phyloP scores from a whole-genome alignment of 2,113 vertebrate species.

The Nestor notabilis region DNA sequence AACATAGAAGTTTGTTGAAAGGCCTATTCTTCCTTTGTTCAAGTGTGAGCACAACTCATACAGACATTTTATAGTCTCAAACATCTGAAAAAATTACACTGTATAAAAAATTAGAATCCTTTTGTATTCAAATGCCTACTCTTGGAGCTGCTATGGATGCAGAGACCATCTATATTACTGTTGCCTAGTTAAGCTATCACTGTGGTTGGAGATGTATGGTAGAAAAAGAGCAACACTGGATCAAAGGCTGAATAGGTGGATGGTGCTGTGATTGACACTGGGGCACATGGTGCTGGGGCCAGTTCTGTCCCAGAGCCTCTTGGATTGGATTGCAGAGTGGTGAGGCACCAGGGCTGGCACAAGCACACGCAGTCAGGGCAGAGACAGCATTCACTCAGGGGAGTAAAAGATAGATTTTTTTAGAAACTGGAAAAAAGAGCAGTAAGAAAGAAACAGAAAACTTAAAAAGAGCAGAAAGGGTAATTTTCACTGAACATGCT shows the following conservation, averaged over 20 bases:
- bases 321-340: neutral
- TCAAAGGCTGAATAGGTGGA: neutral
- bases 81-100: neutral
- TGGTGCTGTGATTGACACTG: fast-evolving
- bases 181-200: neutral
- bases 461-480: neutral
- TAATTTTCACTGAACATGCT: neutral
- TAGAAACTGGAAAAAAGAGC: neutral
- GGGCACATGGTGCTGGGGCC: neutral
- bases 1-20: neutral
- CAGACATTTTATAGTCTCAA: neutral
- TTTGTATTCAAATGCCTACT: neutral
- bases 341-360: fast-evolving
- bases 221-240: neutral
- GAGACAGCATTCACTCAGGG: neutral
- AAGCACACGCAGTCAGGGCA: neutral
- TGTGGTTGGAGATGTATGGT: neutral
- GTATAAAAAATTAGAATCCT: neutral
- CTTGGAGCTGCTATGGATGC: neutral
- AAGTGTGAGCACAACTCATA: neutral
- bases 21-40: neutral
- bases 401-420: neutral
- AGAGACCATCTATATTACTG: neutral
- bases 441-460: neutral
- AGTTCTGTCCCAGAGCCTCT: neutral